Evolutionary conservation across 1,140 invertebrate genomes (phyloP), one percentile per base, ranked within the genome.

Genomic region (Sitodiplosis mosellana): DNA sequence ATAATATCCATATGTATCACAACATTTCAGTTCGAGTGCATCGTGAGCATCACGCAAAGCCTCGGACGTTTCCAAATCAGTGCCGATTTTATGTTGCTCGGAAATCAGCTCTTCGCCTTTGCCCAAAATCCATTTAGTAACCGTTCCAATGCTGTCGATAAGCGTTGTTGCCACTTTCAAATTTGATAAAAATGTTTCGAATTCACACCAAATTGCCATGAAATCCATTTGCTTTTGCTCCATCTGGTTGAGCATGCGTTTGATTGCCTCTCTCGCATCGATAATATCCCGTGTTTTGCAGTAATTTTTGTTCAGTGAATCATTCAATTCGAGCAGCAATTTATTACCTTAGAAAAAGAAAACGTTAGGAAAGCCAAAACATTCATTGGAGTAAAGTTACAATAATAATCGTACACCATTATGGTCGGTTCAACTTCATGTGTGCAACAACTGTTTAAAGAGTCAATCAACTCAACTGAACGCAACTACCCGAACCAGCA

Each of bases 111-210:
- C 74, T 57, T 85, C 81, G 1, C 79, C 83, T 44, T 77, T 75
- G 38, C 79, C 78, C 15, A 84, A 59, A 45, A 86, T 81, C 83
- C 82, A 86, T 54, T 82, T 78, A 8, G 78, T 80, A 14, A 86
- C 81, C 56, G 68, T 69, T 27, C 70, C 67, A 47, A 81, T 73
- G 36, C 76, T 75, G 55, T 76, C 69, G 53, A 78, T 77, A 2
- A 81, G 57, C 10, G 67, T 63, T 37, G 65, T 60, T 46, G 79
- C 67, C 55, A 80, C 75, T 59, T 74, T 75, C 41, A 74, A 70
- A 52, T 70, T 69, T 43, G 73, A 69, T 36, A 79, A 57, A 54
- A 67, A 72, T 47, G 70, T 69, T 44, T 79, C 69, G 55, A 80
- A 64, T 48, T 71, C 70, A 49, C 56, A 61, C 73, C 76, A 80